A percentile compares a stretch with the other conserved stretches of the same genome.
Evolutionary conservation across 1,140 invertebrate genomes (phyloP).

Genomic region (Pseudomyrmex concolor): DNA sequence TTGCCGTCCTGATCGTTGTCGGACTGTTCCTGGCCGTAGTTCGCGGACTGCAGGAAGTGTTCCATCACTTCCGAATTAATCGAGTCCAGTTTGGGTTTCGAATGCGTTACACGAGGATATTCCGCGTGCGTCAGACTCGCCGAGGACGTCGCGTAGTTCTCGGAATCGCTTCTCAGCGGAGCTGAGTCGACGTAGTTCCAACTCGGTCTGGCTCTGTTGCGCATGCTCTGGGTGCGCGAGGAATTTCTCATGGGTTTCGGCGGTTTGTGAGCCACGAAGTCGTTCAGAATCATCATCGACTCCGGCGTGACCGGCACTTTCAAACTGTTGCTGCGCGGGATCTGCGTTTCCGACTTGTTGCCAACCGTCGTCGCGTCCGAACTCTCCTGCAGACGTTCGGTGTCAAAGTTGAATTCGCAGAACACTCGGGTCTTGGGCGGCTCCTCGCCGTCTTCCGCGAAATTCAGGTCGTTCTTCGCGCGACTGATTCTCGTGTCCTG

Average conservation of each 20-base stretch:
- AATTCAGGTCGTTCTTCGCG: slow-evolving; percentile 64
- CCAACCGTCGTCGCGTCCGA: slow-evolving; percentile 17
- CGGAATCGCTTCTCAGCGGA: slow-evolving; percentile 63
- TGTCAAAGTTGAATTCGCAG: slow-evolving; percentile 78
- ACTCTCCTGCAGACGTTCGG: slow-evolving; percentile 56
- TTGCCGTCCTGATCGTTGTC: slow-evolving; percentile 55
- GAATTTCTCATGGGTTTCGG: slow-evolving; percentile 83
- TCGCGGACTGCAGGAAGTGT: slow-evolving; percentile 50
- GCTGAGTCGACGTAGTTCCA: slow-evolving; percentile 79
- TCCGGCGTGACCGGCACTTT: slow-evolving; percentile 75
- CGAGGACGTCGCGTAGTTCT: neutral
- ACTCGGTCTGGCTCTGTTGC: slow-evolving; percentile 76
- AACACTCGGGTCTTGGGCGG: slow-evolving; percentile 72
- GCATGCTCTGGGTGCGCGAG: slow-evolving; percentile 80
- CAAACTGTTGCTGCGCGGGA: slow-evolving; percentile 69
- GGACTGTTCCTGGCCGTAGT: slow-evolving; percentile 16
- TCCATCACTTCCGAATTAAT: slow-evolving; percentile 43
- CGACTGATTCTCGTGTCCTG: slow-evolving; percentile 82
- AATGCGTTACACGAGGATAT: neutral
- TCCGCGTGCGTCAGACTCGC: neutral
- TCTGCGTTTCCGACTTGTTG: slow-evolving; percentile 30
- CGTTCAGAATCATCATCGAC: slow-evolving; percentile 80
- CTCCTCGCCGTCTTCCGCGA: slow-evolving; percentile 58
- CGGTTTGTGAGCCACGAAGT: slow-evolving; percentile 84
- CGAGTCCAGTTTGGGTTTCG: slow-evolving; percentile 20